These are phyloP conservation scores for Odontothrips loti DNA, from an alignment of 2,888 invertebrate genomes.

Conservation along the genomic window DNA sequence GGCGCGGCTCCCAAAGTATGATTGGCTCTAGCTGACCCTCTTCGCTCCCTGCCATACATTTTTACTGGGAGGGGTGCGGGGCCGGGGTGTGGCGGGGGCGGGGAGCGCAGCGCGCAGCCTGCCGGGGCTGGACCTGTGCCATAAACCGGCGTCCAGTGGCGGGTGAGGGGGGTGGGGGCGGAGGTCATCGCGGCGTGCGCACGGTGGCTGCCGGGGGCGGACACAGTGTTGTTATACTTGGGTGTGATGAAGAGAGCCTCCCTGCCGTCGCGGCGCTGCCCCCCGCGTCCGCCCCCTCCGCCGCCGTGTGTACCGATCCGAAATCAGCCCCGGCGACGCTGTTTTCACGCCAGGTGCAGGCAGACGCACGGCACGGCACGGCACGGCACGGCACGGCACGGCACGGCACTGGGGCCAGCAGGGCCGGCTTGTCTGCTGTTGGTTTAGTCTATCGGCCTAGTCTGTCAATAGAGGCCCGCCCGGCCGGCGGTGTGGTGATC, in stretches of 20 bases:
- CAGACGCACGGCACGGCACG: no score
- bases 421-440: conserved; percentile 3
- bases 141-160: neutral
- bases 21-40: neutral
- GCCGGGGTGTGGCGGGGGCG: neutral
- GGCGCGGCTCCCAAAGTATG: conserved; percentile 12
- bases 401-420: no score
- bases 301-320: neutral
- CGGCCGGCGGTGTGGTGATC: neutral
- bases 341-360: neutral
- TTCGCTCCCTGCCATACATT: neutral
- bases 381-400: no score
- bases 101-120: neutral
- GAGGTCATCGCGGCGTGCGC: neutral
- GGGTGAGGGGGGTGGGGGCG: neutral
- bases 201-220: neutral
- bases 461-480: neutral
- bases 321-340: neutral
- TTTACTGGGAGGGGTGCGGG: neutral
- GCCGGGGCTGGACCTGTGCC: neutral
- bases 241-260: neutral
- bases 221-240: no score
- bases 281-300: no score
- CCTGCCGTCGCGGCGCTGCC: neutral
- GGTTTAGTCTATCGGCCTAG: neutral